Conservation (phyloP, 37 sponge, comb jelly and placozoan genomes). For the Beroe ovata region DNA sequence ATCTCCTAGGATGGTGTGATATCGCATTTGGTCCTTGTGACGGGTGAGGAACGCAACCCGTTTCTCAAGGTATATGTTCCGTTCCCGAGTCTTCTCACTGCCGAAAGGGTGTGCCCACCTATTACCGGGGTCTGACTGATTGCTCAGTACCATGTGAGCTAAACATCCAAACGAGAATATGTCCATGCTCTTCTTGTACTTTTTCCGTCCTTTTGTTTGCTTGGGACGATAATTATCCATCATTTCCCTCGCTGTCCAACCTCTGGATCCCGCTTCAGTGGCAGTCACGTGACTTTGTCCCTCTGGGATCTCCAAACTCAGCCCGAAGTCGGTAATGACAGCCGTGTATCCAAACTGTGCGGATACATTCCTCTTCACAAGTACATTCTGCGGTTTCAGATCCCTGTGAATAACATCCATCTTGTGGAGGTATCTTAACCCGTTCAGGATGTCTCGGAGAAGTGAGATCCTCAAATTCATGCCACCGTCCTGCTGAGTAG, state of each 20-base stretch:
- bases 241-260: slow-evolving; percentile 31
- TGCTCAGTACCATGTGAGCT: neutral
- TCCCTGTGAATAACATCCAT: slow-evolving; percentile 47
- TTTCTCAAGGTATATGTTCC: neutral
- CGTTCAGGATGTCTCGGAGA: slow-evolving; percentile 4
- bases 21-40: neutral
- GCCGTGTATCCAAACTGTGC: neutral
- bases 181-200: slow-evolving; percentile 5
- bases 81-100: neutral
- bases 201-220: neutral
- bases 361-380: neutral
- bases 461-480: neutral
- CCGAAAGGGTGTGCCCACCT: slow-evolving; percentile 37
- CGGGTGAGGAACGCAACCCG: slow-evolving; percentile 1
- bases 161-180: slow-evolving; percentile 35
- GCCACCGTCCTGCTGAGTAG: neutral
- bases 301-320: slow-evolving; percentile 44
- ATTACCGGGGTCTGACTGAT: neutral
- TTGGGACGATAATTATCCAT: neutral
- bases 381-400: slow-evolving; percentile 49
- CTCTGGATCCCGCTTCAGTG: slow-evolving; percentile 15
- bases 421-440: slow-evolving; percentile 16
- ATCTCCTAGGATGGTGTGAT: neutral
- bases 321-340: slow-evolving; percentile 62
- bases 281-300: slow-evolving; percentile 27